Percentiles rank a stretch among this genome's conserved stretches.
Evolutionary conservation across 1,140 invertebrate species (phyloP).

Genomic region (Zaprionus camerounensis): DNA sequence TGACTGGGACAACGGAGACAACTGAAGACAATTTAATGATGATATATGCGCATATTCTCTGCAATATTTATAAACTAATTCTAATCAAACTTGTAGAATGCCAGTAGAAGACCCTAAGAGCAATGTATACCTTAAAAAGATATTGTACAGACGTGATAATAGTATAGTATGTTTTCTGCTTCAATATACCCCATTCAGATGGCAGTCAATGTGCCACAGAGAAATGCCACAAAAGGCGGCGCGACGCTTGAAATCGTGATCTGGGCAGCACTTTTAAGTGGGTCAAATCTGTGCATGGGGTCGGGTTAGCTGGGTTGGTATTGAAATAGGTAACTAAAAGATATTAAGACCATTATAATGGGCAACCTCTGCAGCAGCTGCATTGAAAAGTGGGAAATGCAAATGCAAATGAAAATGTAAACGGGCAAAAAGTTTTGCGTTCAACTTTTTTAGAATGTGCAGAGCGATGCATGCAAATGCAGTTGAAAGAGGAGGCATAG

Average conservation of each 20-base stretch:
- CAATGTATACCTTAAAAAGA: not conserved
- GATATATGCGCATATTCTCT: too few species aligned
- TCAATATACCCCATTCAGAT: not conserved
- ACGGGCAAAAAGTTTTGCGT: constrained; percentile 43
- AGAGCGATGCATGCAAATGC: constrained; percentile 43
- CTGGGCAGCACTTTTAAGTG: constrained; percentile 49
- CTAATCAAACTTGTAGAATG: too few species aligned
- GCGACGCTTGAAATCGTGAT: constrained; percentile 59
- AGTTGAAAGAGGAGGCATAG: not conserved
- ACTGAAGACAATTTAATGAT: too few species aligned
- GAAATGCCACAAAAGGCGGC: constrained; percentile 6
- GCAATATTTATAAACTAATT: too few species aligned
- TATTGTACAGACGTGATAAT: not conserved
- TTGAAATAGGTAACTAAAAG: constrained; percentile 54
- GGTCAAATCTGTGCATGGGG: constrained; percentile 62
- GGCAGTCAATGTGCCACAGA: not conserved
- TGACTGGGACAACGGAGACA: too few species aligned
- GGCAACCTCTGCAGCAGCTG: constrained; percentile 11
- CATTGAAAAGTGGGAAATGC: constrained; percentile 20
- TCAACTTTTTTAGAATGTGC: constrained; percentile 33
- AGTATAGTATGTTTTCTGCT: not conserved
- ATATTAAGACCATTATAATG: constrained; percentile 35
- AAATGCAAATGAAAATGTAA: constrained; percentile 67
- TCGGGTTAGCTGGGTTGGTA: constrained; percentile 46
- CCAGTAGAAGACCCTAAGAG: not conserved